phyloP scores from a whole-genome alignment of 64 coral and sea anemone species.

The Montipora capricornis region DNA sequence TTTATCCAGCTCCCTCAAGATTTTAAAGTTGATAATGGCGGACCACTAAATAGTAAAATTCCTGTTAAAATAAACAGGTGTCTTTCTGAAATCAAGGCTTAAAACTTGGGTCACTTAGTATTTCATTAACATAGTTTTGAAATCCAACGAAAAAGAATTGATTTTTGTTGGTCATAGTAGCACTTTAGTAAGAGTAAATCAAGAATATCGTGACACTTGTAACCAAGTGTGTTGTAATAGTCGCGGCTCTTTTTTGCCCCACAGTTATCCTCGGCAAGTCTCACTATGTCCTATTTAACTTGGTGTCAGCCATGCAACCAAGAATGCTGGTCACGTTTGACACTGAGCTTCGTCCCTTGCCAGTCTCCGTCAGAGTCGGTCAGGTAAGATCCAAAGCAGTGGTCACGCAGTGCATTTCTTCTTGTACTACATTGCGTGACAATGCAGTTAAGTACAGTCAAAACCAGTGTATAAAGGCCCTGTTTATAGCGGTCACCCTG shows the following conservation, averaged over 20 bases:
- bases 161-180: too few relatives aligned
- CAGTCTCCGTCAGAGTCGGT: constrained; percentile 90
- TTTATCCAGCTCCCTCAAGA: too few relatives aligned
- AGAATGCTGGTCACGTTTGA: constrained; percentile 98
- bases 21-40: too few relatives aligned
- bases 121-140: too few relatives aligned
- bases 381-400: constrained; percentile 63
- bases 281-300: constrained; percentile 89
- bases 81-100: too few relatives aligned
- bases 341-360: constrained; percentile 82
- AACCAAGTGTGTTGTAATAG: neutral
- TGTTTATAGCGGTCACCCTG: too few relatives aligned
- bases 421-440: neutral
- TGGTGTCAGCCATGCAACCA: constrained; percentile 95
- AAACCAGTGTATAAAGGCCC: neutral
- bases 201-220: neutral
- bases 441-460: neutral
- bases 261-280: constrained; percentile 91
- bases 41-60: too few relatives aligned
- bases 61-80: too few relatives aligned
- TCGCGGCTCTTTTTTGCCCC: neutral
- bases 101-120: too few relatives aligned
- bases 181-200: too few relatives aligned
- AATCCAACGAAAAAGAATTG: too few relatives aligned
- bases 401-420: neutral